Conservation (phyloP, 2,888 invertebrate species). For the Syrphus vitripennis region DNA sequence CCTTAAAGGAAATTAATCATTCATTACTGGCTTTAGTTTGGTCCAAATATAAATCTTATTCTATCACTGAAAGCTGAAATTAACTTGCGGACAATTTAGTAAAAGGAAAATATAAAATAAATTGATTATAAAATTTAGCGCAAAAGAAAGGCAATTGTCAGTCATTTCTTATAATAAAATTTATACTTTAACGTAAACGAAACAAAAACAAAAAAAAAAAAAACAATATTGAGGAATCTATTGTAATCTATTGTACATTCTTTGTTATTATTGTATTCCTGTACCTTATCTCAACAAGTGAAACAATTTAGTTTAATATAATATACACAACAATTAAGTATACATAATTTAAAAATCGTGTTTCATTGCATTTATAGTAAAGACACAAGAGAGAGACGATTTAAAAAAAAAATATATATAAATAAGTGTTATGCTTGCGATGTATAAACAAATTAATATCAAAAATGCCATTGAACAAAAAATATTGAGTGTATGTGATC, state of each 20-base stretch:
- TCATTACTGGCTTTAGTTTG: constrained; percentile 14
- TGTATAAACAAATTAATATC: constrained; percentile 33
- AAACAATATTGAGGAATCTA: constrained; percentile 3
- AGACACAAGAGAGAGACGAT: constrained; percentile 3
- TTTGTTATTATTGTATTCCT: constrained; percentile 65
- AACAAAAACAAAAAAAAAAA: not conserved
- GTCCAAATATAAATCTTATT: constrained; percentile 15
- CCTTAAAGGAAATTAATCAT: not conserved
- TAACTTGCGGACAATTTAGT: not conserved
- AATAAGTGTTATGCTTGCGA: constrained; percentile 61
- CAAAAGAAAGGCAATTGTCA: constrained; percentile 31
- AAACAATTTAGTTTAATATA: constrained; percentile 67
- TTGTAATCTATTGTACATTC: constrained; percentile 70
- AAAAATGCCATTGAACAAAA: constrained; percentile 60
- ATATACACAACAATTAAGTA: constrained; percentile 67
- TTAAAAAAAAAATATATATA: too few relatives aligned
- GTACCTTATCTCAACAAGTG: constrained; percentile 63
- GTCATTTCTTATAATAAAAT: constrained; percentile 16
- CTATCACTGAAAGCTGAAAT: constrained; percentile 6
- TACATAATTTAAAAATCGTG: constrained; percentile 62
- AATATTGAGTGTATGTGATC: constrained; percentile 35
- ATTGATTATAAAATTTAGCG: constrained; percentile 28
- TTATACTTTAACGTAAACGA: constrained; percentile 15
- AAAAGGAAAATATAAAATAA: not conserved
- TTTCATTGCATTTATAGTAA: constrained; percentile 65